These are phyloP conservation scores for Geococcyx californianus DNA, from an alignment of 2,113 vertebrate genomes.

Conservation along the genomic window DNA sequence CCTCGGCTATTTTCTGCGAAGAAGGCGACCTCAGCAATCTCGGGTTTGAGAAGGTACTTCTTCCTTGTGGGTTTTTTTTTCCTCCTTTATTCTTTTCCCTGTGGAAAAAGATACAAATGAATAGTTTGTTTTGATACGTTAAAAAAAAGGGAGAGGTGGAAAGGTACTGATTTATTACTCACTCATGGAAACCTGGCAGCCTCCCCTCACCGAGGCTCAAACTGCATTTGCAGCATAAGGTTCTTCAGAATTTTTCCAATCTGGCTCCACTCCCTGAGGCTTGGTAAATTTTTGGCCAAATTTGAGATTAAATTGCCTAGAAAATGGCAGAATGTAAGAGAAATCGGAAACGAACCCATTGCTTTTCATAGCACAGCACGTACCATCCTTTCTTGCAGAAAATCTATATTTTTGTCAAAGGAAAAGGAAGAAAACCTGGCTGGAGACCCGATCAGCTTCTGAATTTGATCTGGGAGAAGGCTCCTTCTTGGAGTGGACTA, in stretches of 20 bases:
- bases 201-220: background rate
- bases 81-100: background rate
- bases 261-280: background rate
- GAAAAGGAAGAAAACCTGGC: background rate
- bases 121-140: background rate
- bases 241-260: background rate
- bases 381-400: background rate
- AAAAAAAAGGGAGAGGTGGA: background rate
- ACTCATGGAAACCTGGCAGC: background rate
- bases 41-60: background rate
- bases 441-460: background rate
- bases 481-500: background rate
- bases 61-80: background rate
- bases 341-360: background rate
- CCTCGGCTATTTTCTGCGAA: rapidly evolving
- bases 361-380: background rate
- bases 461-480: background rate
- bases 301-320: background rate
- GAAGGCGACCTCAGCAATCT: background rate
- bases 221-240: background rate
- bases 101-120: background rate
- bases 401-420: background rate
- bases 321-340: background rate
- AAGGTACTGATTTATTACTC: background rate
- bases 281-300: background rate